Percentiles rank a stretch among this genome's conserved stretches.
These are phyloP conservation scores for Cynaeus angustus DNA, from an alignment of 2,888 invertebrate genomes.

Conservation along the genomic window DNA sequence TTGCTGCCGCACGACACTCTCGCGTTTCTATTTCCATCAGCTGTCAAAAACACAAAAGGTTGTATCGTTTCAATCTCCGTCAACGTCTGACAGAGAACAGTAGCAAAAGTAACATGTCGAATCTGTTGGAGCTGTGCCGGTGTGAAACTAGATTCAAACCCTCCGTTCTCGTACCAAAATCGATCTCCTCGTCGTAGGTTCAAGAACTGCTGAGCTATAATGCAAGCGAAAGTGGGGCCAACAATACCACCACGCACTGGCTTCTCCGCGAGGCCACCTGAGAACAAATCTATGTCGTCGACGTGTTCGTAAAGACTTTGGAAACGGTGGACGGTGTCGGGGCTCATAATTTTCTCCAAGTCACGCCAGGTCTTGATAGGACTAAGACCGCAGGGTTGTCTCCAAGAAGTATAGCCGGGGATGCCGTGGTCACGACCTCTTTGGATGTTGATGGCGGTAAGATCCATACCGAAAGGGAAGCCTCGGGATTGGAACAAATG, in stretches of 20 bases:
- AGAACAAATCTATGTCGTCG: conserved; percentile 89
- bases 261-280: conserved; percentile 87
- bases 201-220: conserved; percentile 89
- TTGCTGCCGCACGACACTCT: conserved; percentile 74
- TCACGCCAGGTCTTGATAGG: conserved; percentile 81
- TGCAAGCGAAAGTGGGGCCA: conserved; percentile 91
- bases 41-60: conserved; percentile 80
- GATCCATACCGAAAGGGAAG: conserved; percentile 86
- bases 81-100: conserved; percentile 81
- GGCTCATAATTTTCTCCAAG: conserved; percentile 79
- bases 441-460: conserved; percentile 92
- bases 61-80: conserved; percentile 80
- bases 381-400: conserved; percentile 84
- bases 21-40: conserved; percentile 76
- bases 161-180: conserved; percentile 90
- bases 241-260: conserved; percentile 87
- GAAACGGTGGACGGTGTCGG: conserved; percentile 78
- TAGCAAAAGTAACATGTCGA: conserved; percentile 80
- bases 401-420: conserved; percentile 86
- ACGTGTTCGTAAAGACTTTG: conserved; percentile 76
- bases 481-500: conserved; percentile 85
- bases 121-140: conserved; percentile 85
- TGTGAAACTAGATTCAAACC: conserved; percentile 83
- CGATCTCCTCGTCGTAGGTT: conserved; percentile 85
- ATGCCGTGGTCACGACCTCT: conserved; percentile 91